These are phyloP conservation scores for Xenotilapia caudafasciata DNA, from an alignment of 2,113 vertebrate genomes.

Conservation along the genomic window DNA sequence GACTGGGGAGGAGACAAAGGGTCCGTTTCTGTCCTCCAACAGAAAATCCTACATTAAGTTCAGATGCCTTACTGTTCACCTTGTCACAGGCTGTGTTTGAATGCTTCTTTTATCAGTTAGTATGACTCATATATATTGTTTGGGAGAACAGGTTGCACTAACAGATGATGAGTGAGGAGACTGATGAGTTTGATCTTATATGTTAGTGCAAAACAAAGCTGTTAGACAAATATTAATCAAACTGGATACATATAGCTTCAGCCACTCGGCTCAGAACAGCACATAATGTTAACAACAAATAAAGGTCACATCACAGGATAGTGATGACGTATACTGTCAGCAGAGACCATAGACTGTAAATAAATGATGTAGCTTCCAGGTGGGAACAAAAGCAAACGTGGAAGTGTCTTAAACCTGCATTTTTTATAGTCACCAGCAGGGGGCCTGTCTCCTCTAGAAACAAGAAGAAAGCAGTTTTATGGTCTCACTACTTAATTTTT, in stretches of 20 bases:
- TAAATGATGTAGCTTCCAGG: neutral
- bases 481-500: neutral
- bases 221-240: neutral
- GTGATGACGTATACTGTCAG: neutral
- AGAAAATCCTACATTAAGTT: slow-evolving; percentile 33
- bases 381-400: neutral
- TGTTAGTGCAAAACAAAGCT: neutral
- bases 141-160: neutral
- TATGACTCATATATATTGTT: neutral
- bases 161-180: neutral
- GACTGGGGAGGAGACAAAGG: slow-evolving; percentile 49
- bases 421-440: neutral
- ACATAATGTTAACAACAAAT: neutral
- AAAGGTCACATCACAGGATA: neutral
- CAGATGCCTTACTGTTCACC: slow-evolving; percentile 17
- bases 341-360: neutral
- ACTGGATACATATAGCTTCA: neutral
- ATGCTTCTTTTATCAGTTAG: neutral
- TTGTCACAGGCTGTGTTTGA: neutral
- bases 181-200: neutral
- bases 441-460: neutral
- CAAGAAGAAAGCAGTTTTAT: neutral
- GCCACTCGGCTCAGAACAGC: neutral
- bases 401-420: neutral
- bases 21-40: slow-evolving; percentile 46